phyloP scores from a whole-genome alignment of 2,797 vertebrate genomes.

The Enteromius radiatus region DNA sequence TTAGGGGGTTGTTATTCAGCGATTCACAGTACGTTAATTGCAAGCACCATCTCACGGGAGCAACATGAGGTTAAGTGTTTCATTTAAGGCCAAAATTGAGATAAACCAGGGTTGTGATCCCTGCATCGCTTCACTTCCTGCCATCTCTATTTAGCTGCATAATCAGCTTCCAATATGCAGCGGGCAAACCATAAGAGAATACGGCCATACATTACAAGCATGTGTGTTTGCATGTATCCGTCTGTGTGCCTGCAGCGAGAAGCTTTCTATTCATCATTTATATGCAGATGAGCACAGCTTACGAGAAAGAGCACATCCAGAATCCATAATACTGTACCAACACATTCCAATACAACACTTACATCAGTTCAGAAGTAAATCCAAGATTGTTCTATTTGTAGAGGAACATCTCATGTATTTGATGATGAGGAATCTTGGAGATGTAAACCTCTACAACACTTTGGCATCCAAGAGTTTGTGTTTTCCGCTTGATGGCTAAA shows the following conservation, averaged over 20 bases:
- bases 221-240: neutral
- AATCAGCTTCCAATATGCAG: conserved; percentile 13
- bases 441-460: conserved; percentile 22
- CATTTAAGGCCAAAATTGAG: neutral
- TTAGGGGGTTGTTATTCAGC: neutral
- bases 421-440: conserved; percentile 23
- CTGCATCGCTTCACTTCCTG: neutral
- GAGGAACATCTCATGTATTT: conserved; percentile 20
- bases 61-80: conserved; percentile 21
- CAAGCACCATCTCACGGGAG: neutral
- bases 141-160: neutral
- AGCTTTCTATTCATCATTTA: conserved; percentile 22
- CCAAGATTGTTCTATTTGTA: conserved; percentile 19
- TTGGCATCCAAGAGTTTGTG: conserved; percentile 11
- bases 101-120: conserved; percentile 13
- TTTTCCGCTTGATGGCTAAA: conserved; percentile 47
- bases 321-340: neutral
- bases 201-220: neutral
- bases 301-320: neutral
- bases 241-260: neutral
- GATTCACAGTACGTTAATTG: neutral
- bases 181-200: neutral
- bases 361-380: conserved; percentile 5
- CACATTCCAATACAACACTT: conserved; percentile 19
- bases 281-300: conserved; percentile 38